phyloP scores from a whole-genome alignment of 2,888 invertebrate species.

The Cataglyphis livida region DNA sequence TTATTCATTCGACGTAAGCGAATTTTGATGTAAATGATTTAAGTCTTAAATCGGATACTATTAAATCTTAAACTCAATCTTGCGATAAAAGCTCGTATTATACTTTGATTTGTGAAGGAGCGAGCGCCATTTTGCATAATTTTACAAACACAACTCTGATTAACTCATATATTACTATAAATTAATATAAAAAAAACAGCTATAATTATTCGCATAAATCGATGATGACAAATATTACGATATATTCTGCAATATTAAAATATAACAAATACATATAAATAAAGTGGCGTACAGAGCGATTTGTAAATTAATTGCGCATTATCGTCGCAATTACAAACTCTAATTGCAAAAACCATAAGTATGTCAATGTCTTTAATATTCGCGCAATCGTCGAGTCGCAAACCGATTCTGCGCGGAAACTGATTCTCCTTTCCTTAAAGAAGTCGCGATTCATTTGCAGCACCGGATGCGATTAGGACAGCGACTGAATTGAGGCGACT shows the following conservation, averaged over 20 bases:
- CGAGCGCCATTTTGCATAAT: background rate
- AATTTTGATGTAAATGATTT: background rate
- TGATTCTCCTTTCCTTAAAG: background rate
- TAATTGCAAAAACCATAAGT: background rate
- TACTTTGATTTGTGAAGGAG: background rate
- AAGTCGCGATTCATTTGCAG: constrained; percentile 32
- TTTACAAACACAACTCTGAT: background rate
- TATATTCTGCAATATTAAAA: background rate
- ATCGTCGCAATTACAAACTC: background rate
- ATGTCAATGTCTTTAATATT: background rate
- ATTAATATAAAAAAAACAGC: background rate
- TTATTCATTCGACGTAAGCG: background rate
- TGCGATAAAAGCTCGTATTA: background rate
- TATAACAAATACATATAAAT: background rate
- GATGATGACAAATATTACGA: background rate
- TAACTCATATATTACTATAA: background rate
- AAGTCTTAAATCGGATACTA: background rate
- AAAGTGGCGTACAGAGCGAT: background rate
- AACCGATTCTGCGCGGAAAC: background rate
- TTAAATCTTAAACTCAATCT: constrained; percentile 10
- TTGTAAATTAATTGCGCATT: background rate
- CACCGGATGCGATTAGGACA: constrained; percentile 47
- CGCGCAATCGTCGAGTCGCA: constrained; percentile 1
- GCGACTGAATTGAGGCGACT: constrained; percentile 78
- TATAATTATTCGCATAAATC: background rate